Evolutionary conservation across 2,888 invertebrate species (phyloP), one percentile per base, ranked within the genome.

Genomic region (Eupithecia subumbrata): DNA sequence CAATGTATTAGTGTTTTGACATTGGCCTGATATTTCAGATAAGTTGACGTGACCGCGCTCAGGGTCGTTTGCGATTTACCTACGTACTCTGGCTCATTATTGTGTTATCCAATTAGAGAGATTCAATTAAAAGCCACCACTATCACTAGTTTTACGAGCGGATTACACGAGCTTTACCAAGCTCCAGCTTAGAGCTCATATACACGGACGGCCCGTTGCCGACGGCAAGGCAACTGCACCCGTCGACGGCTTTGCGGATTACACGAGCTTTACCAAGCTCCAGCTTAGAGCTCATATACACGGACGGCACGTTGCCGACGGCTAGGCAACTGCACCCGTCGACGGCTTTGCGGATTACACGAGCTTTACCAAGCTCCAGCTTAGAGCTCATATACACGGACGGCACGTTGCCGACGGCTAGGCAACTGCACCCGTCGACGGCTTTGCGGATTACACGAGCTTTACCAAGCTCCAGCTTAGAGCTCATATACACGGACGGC

Each of bases 101-200:
- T 68, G 43, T 68, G 68, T 25, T 14, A 68, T 60, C 43, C 60
- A 73, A 73, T 73, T 68, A 73, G 43, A 43, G 14, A 68, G 25
- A 43, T 30, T 14, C 56, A 56, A 73, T 56, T 56, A 68, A 68
- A 34, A 71, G 30, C 18, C 14, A 37, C 22, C 70, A 37, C 52
- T n/a, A 70, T 37, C 37, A 70, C 52, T 70, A 4, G 45, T 22
- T 63, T 71, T 45, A 71, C 63, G 63, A 71, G 12, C 71, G 43
- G 25, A 68, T 68, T 22, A 43, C 68, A 68, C 25, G 43, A 22
- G 43, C 43, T 40, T 40, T 22, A 43, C 11, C 14, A 25, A n/a
- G 7, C 67, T n/a, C 18, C 43, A 18, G 34, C 34, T 45, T 67
- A 43, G 30, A 3, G 30, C 30, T 30, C 3, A 30, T 30, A 30